Evolutionary conservation across 2,888 invertebrate species (phyloP), one percentile per base, ranked within the genome.

Genomic region (Platynereis dumerilii): DNA sequence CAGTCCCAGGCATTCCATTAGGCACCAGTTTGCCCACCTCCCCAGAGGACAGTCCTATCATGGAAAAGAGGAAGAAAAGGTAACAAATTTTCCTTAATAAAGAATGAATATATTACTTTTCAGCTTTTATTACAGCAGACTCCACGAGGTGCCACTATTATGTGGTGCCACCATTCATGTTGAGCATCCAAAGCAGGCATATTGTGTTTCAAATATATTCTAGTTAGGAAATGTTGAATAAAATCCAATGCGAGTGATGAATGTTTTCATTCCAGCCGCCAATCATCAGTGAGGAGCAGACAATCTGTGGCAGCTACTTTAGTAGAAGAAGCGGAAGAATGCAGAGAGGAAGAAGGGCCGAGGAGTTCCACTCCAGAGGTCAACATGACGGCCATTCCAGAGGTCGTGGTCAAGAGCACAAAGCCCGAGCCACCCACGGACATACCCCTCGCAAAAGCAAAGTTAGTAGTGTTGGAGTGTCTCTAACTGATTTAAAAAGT

Each of bases 11-110:
- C 20, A 24, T 48, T 10, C 65, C 65, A 24, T 20, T 45, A 1
- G 56, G 57, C 7, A 55, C 53, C 3, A 60, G 61, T 34, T 24
- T 65, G 15, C 55, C 61, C 48, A 60, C 55, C 24, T 65, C 65
- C n/a, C 65, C 65, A 1, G 57, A 61, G 10, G 65, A 65, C n/a
- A 65, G 65, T 44, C 65, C 65, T 26, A 54, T 65, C 22, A 48
- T 59, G 20, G 64, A 65, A 2, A 52, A 58, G 45, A 39, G 59
- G 26, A 65, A 59, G 29, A 65, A 65, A 42, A 59, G 64, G 64
- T 65, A 64, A 27, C n/a, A n/a, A n/a, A n/a, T n/a, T n/a, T n/a
- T n/a, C n/a, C n/a, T n/a, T n/a, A n/a, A n/a, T n/a, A n/a, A n/a
- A n/a, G n/a, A n/a, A n/a, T n/a, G n/a, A n/a, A n/a, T n/a, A n/a